Conservation (phyloP, 2,797 vertebrate species). For the Coendou prehensilis region DNA sequence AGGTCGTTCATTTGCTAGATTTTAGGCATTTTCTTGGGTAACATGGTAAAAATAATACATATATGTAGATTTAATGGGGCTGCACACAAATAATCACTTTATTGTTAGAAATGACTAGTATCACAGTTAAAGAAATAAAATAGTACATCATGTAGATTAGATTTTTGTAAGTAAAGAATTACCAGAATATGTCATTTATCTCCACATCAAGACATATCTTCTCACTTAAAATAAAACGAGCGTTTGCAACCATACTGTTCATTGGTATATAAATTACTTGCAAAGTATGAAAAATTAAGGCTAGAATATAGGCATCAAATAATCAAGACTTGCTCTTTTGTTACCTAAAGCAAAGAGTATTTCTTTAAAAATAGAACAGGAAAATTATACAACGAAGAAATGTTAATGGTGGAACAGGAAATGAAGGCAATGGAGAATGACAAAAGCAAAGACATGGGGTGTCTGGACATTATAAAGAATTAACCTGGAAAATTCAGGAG, state of each 20-base stretch:
- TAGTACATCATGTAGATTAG: background rate
- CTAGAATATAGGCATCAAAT: background rate
- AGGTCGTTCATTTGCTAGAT: slow-evolving; percentile 54
- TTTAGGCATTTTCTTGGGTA: slow-evolving; percentile 16
- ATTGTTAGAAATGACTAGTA: slow-evolving; percentile 21
- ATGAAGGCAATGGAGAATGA: background rate
- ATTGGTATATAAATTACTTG: background rate
- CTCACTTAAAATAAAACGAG: background rate
- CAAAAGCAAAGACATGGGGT: background rate
- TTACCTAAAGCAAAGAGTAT: background rate
- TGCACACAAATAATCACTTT: background rate
- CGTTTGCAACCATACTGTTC: background rate
- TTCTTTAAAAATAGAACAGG: slow-evolving; percentile 23
- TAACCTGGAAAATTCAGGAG: background rate
- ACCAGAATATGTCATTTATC: background rate
- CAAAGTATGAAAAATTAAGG: background rate
- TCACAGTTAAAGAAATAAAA: background rate
- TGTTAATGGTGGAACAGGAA: background rate
- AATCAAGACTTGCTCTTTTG: slow-evolving; percentile 9
- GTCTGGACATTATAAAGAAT: background rate
- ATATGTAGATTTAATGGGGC: background rate
- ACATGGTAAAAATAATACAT: background rate
- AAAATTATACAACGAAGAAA: background rate
- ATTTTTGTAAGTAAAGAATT: background rate
- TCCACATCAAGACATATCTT: background rate